A percentile compares a stretch with the other conserved stretches of the same genome.
Conservation (phyloP, 2,113 vertebrate species). For the Cariama cristata region DNA sequence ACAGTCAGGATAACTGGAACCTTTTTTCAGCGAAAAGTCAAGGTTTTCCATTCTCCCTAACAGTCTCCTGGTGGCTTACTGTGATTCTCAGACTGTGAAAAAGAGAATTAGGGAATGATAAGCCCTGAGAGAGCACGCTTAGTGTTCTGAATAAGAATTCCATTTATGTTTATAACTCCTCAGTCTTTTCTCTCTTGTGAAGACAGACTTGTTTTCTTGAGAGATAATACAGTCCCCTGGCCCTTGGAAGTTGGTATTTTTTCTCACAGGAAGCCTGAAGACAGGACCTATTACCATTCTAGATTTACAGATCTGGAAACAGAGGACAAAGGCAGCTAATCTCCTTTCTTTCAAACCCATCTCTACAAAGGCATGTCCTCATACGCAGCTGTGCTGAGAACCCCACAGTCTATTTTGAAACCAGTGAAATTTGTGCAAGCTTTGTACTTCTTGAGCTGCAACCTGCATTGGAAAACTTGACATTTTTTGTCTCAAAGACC, state of each 20-base stretch:
- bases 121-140: fast-evolving
- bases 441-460: background rate
- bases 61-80: background rate
- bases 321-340: background rate
- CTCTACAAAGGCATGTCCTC: background rate
- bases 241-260: background rate
- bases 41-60: background rate
- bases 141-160: background rate
- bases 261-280: background rate
- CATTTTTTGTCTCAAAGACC: background rate
- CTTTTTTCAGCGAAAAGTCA: background rate
- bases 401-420: background rate
- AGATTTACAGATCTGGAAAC: background rate
- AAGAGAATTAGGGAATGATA: background rate
- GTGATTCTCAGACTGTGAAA: background rate
- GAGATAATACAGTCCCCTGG: background rate
- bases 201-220: background rate
- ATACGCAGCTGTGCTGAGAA: background rate
- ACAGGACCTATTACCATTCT: background rate
- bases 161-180: background rate
- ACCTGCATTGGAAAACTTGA: background rate
- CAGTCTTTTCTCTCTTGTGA: background rate
- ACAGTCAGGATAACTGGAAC: background rate
- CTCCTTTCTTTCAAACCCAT: background rate
- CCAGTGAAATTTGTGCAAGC: background rate